These are phyloP conservation scores for Scomber scombrus DNA, from an alignment of 2,113 vertebrate genomes.

Conservation along the genomic window DNA sequence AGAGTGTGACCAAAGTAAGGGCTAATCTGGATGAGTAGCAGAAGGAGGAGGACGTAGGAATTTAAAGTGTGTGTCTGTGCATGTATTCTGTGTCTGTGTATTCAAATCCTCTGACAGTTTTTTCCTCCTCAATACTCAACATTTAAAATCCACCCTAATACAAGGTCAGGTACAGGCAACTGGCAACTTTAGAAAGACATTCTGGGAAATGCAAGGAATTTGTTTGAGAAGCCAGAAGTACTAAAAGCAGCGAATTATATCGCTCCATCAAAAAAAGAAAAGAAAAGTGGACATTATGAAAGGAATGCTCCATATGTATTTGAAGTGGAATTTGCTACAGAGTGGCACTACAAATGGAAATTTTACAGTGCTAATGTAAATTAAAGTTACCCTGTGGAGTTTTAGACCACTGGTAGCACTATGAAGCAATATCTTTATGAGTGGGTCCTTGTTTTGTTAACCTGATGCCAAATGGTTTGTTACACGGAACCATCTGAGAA, in stretches of 20 bases:
- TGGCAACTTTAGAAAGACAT: conserved; percentile 7
- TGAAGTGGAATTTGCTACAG: not conserved
- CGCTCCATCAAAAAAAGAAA: conserved; percentile 22
- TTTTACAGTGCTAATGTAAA: not conserved
- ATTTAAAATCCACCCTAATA: conserved; percentile 8
- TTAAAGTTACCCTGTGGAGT: not conserved
- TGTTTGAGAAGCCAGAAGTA: conserved; percentile 14
- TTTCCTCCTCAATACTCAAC: not conserved
- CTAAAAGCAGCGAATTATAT: conserved; percentile 25
- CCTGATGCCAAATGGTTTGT: no score
- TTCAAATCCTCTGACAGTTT: not conserved
- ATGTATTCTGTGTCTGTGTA: not conserved
- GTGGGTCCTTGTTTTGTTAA: not conserved
- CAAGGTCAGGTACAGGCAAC: conserved; percentile 14
- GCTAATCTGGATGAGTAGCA: conserved; percentile 33
- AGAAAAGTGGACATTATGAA: conserved; percentile 16
- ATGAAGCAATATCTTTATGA: not conserved
- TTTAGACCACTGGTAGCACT: not conserved
- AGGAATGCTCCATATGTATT: not conserved
- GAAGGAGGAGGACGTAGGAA: conserved; percentile 9
- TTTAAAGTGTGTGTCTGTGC: conserved; percentile 15
- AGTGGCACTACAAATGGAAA: not conserved
- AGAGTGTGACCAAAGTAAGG: conserved; percentile 23
- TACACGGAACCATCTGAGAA: no score
- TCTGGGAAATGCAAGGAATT: conserved; percentile 31